Base-by-base conservation (phyloP, 2,797 vertebrate species). In the Typhlichthys eigenmanni region DNA sequence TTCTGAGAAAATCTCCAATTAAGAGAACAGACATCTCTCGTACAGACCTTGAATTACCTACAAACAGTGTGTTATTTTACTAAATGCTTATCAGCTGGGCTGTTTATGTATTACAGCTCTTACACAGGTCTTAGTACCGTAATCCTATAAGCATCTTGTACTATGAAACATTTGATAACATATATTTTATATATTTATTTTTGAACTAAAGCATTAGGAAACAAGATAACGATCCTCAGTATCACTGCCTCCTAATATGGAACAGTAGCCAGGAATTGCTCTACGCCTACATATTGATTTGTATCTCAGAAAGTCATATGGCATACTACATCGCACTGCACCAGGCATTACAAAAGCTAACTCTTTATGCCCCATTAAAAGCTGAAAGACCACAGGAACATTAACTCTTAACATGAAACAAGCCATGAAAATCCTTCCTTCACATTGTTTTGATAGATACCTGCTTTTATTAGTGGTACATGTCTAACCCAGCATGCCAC, bases 1-100 rank as follows among this genome's bases (percentile, higher is more conserved):
- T 69, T 78, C 58, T 84, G 74, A 49, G 12, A 58, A 79, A 74
- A 64, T 81, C 81, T 78, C 84, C 85, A 89, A 89, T 87, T 87
- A 89, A 81, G 78, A 67, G 60, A 46, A 71, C 78, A 78, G 32
- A 74, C 79, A 73, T 66, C 77, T 76, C 80, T 86, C 67, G 75
- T 75, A 64, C 67, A 69, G 75, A 76, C 76, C 78, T 69, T 81
- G 62, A 87, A 87, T 86, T 78, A 84, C 74, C 71, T 68, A 43
- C 38, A 43, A 43, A 43, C 24, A 24, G 24, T 29, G 24, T 29
- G 24, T 29, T 29, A 29, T 29, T 29, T 29, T 29, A 29, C 4
- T 29, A 29, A 29, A 29, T 29, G 24, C 24, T 29, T 4, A 29
- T 29, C 24, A 29, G 4, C 24, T 29, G 24, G 24, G 24, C 24